phyloP scores from a whole-genome alignment of 2,113 vertebrate species.

The Tragelaphus strepsiceros region DNA sequence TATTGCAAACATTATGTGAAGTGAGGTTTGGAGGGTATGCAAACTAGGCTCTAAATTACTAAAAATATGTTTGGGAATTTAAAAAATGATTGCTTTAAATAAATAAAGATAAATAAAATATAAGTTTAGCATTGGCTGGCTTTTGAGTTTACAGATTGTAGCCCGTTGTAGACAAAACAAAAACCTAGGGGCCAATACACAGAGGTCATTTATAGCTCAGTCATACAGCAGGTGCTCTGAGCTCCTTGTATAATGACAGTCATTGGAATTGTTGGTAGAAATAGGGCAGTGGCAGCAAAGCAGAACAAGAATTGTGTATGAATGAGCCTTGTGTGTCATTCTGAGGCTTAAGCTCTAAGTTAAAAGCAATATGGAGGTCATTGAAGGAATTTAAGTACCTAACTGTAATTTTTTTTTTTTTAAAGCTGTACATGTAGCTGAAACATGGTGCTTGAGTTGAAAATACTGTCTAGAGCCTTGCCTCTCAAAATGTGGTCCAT shows the following conservation, averaged over 20 bases:
- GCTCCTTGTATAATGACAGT: neutral
- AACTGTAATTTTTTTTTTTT: neutral
- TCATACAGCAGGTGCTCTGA: no score
- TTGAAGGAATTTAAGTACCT: neutral
- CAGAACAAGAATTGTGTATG: fast-evolving
- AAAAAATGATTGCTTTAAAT: neutral
- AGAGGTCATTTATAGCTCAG: neutral
- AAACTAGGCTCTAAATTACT: neutral
- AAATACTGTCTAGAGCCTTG: neutral
- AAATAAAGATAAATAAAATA: neutral
- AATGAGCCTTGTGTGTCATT: neutral
- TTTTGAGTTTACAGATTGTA: neutral
- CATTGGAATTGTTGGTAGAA: neutral
- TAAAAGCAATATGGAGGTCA: neutral
- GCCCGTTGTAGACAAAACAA: neutral
- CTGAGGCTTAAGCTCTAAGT: neutral
- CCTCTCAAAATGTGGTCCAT: neutral
- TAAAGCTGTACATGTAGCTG: neutral
- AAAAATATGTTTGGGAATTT: neutral
- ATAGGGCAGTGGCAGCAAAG: neutral
- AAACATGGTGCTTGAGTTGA: neutral
- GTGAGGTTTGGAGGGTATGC: neutral
- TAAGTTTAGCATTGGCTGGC: neutral
- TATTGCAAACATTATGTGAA: neutral
- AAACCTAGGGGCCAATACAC: neutral